Base-by-base conservation (phyloP, 1,140 invertebrate genomes). In the Drosophila rhopaloa region DNA sequence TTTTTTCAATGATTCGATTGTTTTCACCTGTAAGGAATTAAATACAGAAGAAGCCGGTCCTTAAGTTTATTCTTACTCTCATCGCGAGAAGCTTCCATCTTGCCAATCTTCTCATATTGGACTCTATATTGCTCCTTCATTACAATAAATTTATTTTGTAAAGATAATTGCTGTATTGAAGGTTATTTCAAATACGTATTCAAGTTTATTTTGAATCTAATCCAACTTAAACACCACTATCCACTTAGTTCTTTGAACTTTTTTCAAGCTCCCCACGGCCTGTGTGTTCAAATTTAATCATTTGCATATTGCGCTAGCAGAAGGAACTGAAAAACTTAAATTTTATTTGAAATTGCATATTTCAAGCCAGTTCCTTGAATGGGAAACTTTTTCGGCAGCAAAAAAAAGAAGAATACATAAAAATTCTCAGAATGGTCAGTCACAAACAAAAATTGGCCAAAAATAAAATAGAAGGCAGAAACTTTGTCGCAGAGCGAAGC, bases 1-100 rank as follows among this genome's bases (percentile, higher is more conserved):
- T 93, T 67, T 95, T 94, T 89, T 98, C 97, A 35, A 79, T 55
- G 0, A 29, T 6, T 0, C 50, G 6, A 5, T 38, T 32, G 0
- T 41, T 10, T 1, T 63, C 10, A 27, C 40, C 27, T 57, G 5
- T 9, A 0, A 11, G 24, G 11, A 13, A 10, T 10, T 19, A 10
- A 4, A 0, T 2, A 11, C 9, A 16, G 5, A 2, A 13, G 1
- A 24, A 0, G 4, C 0, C 38, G 4, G 2, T 11, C 4, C 7
- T 27, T 9, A 9, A 29, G 2, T 4, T 24, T 32, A 32, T 27
- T 3, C 7, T 19, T n/a, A 41, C 38, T 37, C 4, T 9, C 14
- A n/a, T 40, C 7, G 0, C 10, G 2, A 6, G 4, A 29, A 14
- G 27, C 9, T 37, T 53, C 50, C 29, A n/a, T n/a, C 32, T 37